Evolutionary conservation across 2,888 invertebrate species (phyloP), one percentile per base, ranked within the genome.

Genomic region (Ornithoptera priamus): DNA sequence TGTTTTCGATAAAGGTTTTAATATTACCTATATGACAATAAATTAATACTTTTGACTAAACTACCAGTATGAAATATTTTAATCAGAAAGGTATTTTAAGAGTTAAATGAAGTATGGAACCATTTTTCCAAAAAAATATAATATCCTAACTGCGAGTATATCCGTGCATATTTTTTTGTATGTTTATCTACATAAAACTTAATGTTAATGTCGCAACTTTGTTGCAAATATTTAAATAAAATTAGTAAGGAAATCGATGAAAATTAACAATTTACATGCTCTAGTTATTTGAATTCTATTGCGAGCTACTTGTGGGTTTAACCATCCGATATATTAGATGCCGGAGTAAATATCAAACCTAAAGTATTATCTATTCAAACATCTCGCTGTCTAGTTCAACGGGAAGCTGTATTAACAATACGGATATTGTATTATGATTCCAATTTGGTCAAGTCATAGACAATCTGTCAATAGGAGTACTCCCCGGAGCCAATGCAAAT

Each of bases 401-500:
- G 53, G n/a, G 18, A 53, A 53, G 53, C 53, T n/a, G 18, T 18
- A 18, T 53, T 53, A 18, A 18, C 53, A 53, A n/a, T 7, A 12
- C 53, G 18, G 3, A 53, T 53, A 53, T 53, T 53, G 53, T 53
- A 53, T 53, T 53, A n/a, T 12, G 18, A 53, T 53, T 53, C 18
- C 53, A 53, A 53, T 53, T 53, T 53, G 53, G 53, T n/a, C 53
- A n/a, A 53, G 53, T n/a, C 53, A 53, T 53, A n/a, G 53, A n/a
- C 53, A 53, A 53, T 53, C 53, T 53, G 53, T 53, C 18, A 53
- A 53, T n/a, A 53, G 15, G 15, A 46, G 53, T n/a, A 53, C n/a
- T 53, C 53, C n/a, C 7, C n/a, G 53, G 53, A 53, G n/a, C 18
- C 53, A 53, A 53, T n/a, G 53, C 53, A 53, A 53, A 53, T 53